Evolutionary conservation across 1,140 invertebrate species (phyloP), one percentile per base, ranked within the genome.

Genomic region (Diorhabda sublineata): DNA sequence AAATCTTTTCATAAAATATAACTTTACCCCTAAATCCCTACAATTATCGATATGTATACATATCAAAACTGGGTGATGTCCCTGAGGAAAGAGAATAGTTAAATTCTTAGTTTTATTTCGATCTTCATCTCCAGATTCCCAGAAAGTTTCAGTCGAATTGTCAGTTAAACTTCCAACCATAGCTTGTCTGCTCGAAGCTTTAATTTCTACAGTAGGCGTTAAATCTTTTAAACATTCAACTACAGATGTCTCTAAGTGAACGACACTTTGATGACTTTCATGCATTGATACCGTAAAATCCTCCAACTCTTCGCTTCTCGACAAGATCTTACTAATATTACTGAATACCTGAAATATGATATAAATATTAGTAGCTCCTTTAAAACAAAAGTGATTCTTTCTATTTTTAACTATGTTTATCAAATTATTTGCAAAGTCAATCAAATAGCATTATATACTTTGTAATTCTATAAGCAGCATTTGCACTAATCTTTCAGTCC

Each of bases 121-220:
- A 82, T 98, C 96, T 78, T 98, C 97, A 75, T 99, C 97, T 3
- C 96, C 96, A 69, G 95, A 98, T 83, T 99, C 97, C 97, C 97
- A 99, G 82, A 99, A 99, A 0, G 97, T 99, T 83, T 99, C 97
- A 0, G 96, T 98, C 2, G 94, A 96, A 74, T 91, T 92, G 81
- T 99, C 97, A 0, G 90, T 94, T 5, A 99, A 84, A 77, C 95
- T 96, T 2, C 89, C 90, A 41, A 96, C 89, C 94, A 98, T 97
- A 3, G 95, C 95, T 75, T 92, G 92, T 2, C 96, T 86, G 74
- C 95, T 98, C 0, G 96, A 98, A 0, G 94, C 92, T 72, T 92
- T 93, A 3, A 98, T 88, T 64, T 96, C 92, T 8, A 92, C 85
- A 58, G 84, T 83, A 1, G 84, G 76, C 0, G 93, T 96, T 47